Conservation (phyloP, 1,140 invertebrate genomes). For the Temnothorax curvispinosus region DNA sequence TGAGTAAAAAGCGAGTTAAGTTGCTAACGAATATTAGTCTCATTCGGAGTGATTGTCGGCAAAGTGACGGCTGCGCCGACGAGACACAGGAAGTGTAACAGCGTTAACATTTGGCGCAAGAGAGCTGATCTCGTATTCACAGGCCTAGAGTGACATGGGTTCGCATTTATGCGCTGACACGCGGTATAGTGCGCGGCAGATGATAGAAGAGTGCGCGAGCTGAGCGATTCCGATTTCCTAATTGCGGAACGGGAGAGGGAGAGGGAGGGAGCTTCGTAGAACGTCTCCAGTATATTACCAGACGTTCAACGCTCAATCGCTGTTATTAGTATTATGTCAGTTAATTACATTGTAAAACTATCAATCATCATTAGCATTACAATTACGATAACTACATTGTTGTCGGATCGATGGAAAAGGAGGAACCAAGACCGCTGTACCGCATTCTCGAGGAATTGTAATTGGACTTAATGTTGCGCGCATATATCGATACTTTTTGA, state of each 20-base stretch:
- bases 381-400: slow-evolving; percentile 12
- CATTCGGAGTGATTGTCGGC: not conserved
- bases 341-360: slow-evolving; percentile 17
- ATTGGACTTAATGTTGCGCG: not conserved
- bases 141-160: not conserved
- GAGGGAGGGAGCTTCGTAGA: not conserved
- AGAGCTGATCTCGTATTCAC: slow-evolving; percentile 19
- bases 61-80: not conserved
- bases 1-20: not conserved
- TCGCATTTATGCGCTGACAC: slow-evolving; percentile 19
- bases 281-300: not conserved
- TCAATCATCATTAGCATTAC: slow-evolving; percentile 23
- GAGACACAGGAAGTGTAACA: not conserved
- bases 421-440: not conserved
- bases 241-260: not conserved
- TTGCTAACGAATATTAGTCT: not conserved
- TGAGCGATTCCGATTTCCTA: slow-evolving; percentile 35
- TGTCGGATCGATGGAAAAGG: not conserved
- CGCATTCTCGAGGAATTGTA: not conserved
- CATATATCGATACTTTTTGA: not conserved
- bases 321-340: slow-evolving; percentile 13
- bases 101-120: not conserved
- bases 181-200: slow-evolving; percentile 24
- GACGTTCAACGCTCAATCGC: not conserved
- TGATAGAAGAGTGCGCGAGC: slow-evolving; percentile 24